phyloP scores from a whole-genome alignment of 2,113 vertebrate genomes.

The Loxodonta africana region DNA sequence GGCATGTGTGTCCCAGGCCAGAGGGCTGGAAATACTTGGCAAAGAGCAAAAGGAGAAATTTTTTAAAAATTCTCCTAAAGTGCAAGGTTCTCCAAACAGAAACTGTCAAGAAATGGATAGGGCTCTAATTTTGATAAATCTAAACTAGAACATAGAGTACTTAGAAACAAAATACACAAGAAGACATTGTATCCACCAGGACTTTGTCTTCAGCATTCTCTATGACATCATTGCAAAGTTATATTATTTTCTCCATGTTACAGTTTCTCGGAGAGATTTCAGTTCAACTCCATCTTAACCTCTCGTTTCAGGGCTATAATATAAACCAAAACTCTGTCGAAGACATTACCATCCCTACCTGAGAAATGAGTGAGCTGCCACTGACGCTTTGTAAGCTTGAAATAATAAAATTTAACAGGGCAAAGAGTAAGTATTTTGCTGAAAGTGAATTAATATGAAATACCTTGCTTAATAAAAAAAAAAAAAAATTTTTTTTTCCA shows the following conservation, averaged over 20 bases:
- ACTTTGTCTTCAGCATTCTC: slow-evolving; percentile 10
- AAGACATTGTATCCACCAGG: slow-evolving; percentile 24
- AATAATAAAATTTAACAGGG: neutral
- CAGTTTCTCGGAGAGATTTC: slow-evolving; percentile 47
- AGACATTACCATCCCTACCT: neutral
- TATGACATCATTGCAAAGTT: slow-evolving; percentile 56
- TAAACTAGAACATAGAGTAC: slow-evolving; percentile 78
- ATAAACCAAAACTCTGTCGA: neutral
- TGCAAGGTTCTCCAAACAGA: slow-evolving; percentile 79
- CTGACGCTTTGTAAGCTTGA: neutral
- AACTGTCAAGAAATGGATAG: slow-evolving; percentile 81
- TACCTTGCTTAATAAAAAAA: neutral
- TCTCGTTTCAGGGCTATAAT: neutral
- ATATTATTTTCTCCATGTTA: slow-evolving; percentile 33
- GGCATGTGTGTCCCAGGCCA: slow-evolving; percentile 74
- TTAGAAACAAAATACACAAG: neutral
- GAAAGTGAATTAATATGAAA: neutral
- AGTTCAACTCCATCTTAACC: slow-evolving; percentile 12
- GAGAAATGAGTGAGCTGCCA: neutral
- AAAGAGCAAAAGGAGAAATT: slow-evolving; percentile 84
- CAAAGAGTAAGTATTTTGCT: neutral
- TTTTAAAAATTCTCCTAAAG: slow-evolving; percentile 78
- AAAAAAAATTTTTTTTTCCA: too few species aligned
- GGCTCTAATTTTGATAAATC: slow-evolving; percentile 80
- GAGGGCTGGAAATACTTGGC: slow-evolving; percentile 83